Evolutionary conservation across 2,113 vertebrate genomes (phyloP), one percentile per base, ranked within the genome.

Genomic region (Sisor rabdophorus): DNA sequence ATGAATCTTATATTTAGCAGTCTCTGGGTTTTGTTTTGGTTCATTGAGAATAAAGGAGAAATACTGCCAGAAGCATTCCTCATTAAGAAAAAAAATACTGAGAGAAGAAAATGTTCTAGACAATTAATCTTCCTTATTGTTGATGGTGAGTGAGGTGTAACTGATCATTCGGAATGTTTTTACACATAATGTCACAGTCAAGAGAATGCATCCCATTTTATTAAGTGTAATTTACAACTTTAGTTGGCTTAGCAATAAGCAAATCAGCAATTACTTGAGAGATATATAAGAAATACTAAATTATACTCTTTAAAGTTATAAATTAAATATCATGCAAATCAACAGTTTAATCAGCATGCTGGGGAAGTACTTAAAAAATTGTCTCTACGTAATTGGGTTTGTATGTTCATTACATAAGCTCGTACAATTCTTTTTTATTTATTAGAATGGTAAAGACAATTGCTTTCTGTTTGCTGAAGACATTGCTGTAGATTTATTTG

Each of bases 21-120:
- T 55, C 71, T 17, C 16, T 36, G 59, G 53, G 22, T 58, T 56
- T 50, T 20, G n/a, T 56, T 78, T 48, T 67, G 44, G 68, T 54
- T 70, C 30, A 19, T n/a, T 77, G 64, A 59, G 44, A 67, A 54
- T 68, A 76, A 81, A 81, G 63, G 13, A 52, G 50, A 80, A 76
- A 71, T 55, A 4, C 48, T 67, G 60, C 26, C 44, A 30, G 7
- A 50, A 64, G 28, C 44, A 53, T 78, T 71, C n/a, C 40, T 70
- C 26, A 53, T 78, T 28, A 48, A 55, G 17, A 36, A 56, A 65
- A 59, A 68, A 28, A 67, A 54, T 30, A 28, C 60, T 20, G 47
- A 50, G 1, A 28, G 24, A 28, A 24, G 65, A 65, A 19, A 11
- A 12, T 61, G 69, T 65, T 20, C 54, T 19, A 4, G 55, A 55